Percentiles rank a stretch among this genome's conserved stretches.
phyloP scores from a whole-genome alignment of 2,888 invertebrate genomes.

The Branchinecta sandiegonensis region DNA sequence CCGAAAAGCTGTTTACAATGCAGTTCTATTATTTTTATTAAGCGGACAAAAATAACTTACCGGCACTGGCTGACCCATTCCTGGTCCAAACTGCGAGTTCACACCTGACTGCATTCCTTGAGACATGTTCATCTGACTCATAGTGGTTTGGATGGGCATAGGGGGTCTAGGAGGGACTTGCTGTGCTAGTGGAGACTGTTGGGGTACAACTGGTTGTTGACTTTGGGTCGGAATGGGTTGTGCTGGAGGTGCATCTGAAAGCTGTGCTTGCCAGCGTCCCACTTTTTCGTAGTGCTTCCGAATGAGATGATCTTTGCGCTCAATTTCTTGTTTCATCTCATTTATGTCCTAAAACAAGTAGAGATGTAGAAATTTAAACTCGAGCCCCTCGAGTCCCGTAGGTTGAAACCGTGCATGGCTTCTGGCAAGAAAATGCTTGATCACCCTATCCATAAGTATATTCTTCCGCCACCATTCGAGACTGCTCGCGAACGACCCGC shows the following conservation, averaged over 20 bases:
- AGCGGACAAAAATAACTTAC: background rate
- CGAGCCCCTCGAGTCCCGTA: too few relatives aligned
- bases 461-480: too few relatives aligned
- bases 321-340: slow-evolving; percentile 66
- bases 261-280: slow-evolving; percentile 71
- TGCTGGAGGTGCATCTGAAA: slow-evolving; percentile 53
- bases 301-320: slow-evolving; percentile 74
- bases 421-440: too few relatives aligned
- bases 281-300: slow-evolving; percentile 80
- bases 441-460: too few relatives aligned
- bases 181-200: slow-evolving; percentile 7
- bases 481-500: too few relatives aligned
- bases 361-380: too few relatives aligned
- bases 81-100: background rate
- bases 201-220: slow-evolving; percentile 5
- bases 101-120: background rate
- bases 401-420: too few relatives aligned
- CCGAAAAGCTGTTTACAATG: too few relatives aligned
- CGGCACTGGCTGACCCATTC: background rate
- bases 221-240: slow-evolving; percentile 2
- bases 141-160: background rate
- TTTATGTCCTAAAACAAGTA: slow-evolving; percentile 48
- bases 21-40: too few relatives aligned
- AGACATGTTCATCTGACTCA: background rate
- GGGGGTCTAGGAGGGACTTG: slow-evolving; percentile 1